phyloP scores from a whole-genome alignment of 2,797 vertebrate species.

The Gymnothorax reevesii region DNA sequence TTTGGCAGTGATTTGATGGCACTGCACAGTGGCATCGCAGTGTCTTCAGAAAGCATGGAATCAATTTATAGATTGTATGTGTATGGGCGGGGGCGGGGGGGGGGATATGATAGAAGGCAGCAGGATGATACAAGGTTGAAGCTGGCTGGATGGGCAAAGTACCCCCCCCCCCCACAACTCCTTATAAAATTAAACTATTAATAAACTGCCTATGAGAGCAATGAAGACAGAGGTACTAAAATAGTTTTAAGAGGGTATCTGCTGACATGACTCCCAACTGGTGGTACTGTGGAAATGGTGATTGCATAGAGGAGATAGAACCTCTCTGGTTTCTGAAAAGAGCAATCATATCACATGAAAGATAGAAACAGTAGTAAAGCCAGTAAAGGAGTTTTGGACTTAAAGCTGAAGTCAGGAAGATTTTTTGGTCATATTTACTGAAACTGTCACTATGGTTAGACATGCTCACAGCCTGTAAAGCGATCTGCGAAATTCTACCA shows the following conservation, averaged over 20 bases:
- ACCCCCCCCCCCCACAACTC: background rate
- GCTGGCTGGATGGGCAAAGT: background rate
- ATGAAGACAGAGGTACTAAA: conserved; percentile 17
- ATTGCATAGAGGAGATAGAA: background rate
- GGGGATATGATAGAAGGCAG: background rate
- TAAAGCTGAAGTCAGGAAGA: too few species aligned
- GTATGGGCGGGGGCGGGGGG: background rate
- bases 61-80: background rate
- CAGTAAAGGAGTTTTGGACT: too few species aligned
- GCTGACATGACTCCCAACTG: background rate
- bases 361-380: too few species aligned
- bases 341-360: too few species aligned
- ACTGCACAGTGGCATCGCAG: background rate
- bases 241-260: background rate
- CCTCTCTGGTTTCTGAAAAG: too few species aligned
- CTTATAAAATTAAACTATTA: conserved; percentile 21
- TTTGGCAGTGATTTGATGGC: background rate
- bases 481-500: too few species aligned
- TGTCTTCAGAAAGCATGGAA: background rate
- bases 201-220: conserved; percentile 27
- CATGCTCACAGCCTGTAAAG: too few species aligned
- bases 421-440: too few species aligned
- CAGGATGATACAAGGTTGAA: background rate
- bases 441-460: too few species aligned
- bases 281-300: background rate